These are phyloP conservation scores for Hypomecis punctinalis DNA, from an alignment of 2,888 invertebrate species.

Conservation along the genomic window DNA sequence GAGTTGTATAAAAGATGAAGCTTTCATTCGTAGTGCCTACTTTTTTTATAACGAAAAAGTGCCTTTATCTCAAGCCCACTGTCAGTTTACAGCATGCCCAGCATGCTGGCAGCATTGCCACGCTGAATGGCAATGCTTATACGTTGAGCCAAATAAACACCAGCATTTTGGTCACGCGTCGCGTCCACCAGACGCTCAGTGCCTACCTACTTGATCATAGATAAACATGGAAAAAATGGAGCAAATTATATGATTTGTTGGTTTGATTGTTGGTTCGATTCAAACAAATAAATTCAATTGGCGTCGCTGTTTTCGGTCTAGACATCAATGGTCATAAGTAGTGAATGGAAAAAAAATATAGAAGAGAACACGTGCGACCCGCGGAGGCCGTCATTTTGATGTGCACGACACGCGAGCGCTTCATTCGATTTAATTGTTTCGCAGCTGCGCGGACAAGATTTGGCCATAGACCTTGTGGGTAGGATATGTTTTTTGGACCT, in stretches of 20 bases:
- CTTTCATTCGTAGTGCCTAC: too few species aligned
- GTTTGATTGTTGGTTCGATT: conserved; percentile 7
- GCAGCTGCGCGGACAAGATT: conserved; percentile 38
- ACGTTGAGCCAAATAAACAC: too few species aligned
- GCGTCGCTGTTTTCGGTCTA: conserved; percentile 31
- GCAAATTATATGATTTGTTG: not conserved
- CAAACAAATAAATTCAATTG: conserved; percentile 11
- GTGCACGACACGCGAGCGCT: conserved; percentile 60
- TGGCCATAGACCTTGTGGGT: not conserved
- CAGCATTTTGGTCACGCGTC: too few species aligned
- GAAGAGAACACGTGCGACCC: conserved; percentile 51
- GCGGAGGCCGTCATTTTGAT: conserved; percentile 50
- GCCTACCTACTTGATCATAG: too few species aligned
- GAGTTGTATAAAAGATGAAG: too few species aligned
- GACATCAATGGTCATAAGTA: conserved; percentile 23
- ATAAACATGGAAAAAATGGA: too few species aligned
- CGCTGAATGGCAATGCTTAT: too few species aligned
- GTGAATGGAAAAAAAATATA: conserved; percentile 42
- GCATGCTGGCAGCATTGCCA: too few species aligned
- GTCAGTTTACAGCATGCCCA: too few species aligned
- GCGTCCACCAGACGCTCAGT: too few species aligned
- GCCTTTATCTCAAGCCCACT: too few species aligned
- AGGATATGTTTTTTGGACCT: conserved; percentile 10
- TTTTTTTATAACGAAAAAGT: too few species aligned
- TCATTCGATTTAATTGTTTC: conserved; percentile 69